Conservation (phyloP, 2,888 invertebrate species). For the Scaptodrosophila latifasciaeformis region DNA sequence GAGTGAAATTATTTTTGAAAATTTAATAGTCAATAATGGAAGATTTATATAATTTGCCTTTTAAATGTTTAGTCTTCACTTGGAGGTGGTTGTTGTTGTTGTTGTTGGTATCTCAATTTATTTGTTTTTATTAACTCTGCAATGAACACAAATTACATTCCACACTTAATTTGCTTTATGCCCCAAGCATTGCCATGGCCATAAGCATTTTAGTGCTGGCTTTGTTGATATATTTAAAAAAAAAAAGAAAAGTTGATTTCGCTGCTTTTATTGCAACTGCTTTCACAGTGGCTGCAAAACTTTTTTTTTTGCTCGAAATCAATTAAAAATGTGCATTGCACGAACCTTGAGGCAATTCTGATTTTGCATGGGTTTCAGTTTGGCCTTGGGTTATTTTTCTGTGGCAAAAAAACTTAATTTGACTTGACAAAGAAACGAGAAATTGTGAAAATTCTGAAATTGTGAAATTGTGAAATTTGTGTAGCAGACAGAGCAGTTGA, state of each 20-base stretch:
- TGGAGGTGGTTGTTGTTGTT: constrained; percentile 1
- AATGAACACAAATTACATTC: constrained; percentile 44
- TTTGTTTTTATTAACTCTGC: constrained; percentile 40
- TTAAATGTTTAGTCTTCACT: constrained; percentile 2
- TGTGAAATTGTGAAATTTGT: too few relatives aligned
- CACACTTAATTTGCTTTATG: constrained; percentile 59
- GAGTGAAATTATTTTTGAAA: too few relatives aligned
- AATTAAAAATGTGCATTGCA: constrained; percentile 47
- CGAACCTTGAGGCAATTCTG: not conserved
- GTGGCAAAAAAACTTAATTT: not conserved
- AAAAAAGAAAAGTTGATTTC: constrained; percentile 10
- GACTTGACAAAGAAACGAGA: too few relatives aligned
- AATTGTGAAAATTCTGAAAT: too few relatives aligned
- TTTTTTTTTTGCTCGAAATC: constrained; percentile 46
- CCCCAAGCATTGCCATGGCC: constrained; percentile 29
- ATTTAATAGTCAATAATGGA: too few relatives aligned
- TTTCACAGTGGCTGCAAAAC: constrained; percentile 21
- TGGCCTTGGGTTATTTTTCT: not conserved
- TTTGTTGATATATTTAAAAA: constrained; percentile 28
- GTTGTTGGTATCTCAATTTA: not conserved
- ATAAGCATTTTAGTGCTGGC: constrained; percentile 26
- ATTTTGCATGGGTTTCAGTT: not conserved
- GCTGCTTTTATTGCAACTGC: constrained; percentile 8
- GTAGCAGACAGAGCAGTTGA: too few relatives aligned
- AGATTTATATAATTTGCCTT: too few relatives aligned